Evolutionary conservation across 2,797 vertebrate species (phyloP).

Genomic region (Lacerta bilineata): DNA sequence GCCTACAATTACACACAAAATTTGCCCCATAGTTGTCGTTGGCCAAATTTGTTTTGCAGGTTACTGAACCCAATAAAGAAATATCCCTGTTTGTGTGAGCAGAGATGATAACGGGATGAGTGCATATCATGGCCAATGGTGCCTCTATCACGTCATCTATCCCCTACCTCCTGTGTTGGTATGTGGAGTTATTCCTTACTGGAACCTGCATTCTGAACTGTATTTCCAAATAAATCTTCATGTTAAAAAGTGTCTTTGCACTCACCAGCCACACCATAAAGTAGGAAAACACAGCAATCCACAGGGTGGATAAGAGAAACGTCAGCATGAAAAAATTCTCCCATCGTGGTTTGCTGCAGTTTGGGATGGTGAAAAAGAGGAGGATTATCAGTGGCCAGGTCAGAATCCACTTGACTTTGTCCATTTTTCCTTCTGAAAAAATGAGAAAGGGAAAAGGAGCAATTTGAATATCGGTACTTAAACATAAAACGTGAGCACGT

Average conservation of each 20-base stretch:
- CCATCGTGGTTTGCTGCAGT: slow-evolving; percentile 95
- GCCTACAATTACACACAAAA: neutral
- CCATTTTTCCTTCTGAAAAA: slow-evolving; percentile 79
- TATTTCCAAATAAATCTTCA: neutral
- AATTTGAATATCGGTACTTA: neutral
- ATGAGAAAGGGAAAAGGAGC: slow-evolving; percentile 38
- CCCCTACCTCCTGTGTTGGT: neutral
- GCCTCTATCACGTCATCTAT: too few species aligned
- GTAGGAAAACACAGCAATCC: slow-evolving; percentile 98
- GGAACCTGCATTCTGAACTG: neutral
- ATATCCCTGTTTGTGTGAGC: neutral
- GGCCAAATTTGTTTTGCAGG: neutral
- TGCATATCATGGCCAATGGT: neutral
- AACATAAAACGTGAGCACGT: neutral
- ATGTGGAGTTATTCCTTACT: neutral
- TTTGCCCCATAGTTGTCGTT: neutral
- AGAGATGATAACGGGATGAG: neutral
- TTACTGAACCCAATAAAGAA: neutral
- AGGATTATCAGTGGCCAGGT: slow-evolving; percentile 93
- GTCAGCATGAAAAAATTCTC: slow-evolving; percentile 96
- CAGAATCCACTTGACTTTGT: slow-evolving; percentile 91
- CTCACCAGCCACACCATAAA: slow-evolving; percentile 99
- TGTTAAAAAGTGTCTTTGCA: slow-evolving; percentile 36
- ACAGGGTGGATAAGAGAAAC: slow-evolving; percentile 92
- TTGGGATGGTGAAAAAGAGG: slow-evolving; percentile 90